These are phyloP conservation scores for Marronus borbonicus DNA, from an alignment of 2,888 invertebrate genomes.

Conservation along the genomic window DNA sequence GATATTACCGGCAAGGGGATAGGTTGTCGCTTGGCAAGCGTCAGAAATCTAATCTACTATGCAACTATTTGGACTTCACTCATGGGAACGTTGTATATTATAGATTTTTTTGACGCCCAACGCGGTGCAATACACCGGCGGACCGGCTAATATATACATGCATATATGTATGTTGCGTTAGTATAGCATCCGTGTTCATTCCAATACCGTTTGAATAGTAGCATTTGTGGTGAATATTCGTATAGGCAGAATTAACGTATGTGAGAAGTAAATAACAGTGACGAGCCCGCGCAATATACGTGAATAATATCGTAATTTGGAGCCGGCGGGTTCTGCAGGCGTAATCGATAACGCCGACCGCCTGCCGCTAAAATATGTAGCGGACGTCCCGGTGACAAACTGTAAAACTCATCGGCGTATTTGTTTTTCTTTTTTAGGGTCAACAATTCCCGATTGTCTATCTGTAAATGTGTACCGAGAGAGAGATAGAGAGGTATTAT, in stretches of 20 bases:
- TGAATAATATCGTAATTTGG: slow-evolving; percentile 41
- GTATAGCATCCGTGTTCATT: not conserved
- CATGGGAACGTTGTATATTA: no score
- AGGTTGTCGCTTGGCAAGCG: no score
- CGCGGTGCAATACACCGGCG: no score
- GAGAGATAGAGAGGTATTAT: not conserved
- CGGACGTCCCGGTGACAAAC: slow-evolving; percentile 45
- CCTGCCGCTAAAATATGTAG: slow-evolving; percentile 12
- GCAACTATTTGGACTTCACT: no score
- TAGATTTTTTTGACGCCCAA: no score
- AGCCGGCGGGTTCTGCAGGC: slow-evolving; percentile 12
- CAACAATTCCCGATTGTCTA: slow-evolving; percentile 27
- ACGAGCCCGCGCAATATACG: slow-evolving; percentile 17
- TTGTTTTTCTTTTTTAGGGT: slow-evolving; percentile 36
- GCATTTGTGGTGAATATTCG: not conserved
- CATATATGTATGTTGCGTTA: no score
- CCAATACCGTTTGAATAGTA: slow-evolving; percentile 7
- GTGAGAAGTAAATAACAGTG: slow-evolving; percentile 13
- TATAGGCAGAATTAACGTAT: not conserved
- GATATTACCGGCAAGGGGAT: no score
- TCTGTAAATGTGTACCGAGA: slow-evolving; percentile 6
- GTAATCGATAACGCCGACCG: slow-evolving; percentile 42
- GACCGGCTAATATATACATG: no score
- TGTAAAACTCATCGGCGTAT: slow-evolving; percentile 22
- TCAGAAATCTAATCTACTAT: no score